Base-by-base conservation (phyloP, 2,797 vertebrate species). In the Chanos chanos region DNA sequence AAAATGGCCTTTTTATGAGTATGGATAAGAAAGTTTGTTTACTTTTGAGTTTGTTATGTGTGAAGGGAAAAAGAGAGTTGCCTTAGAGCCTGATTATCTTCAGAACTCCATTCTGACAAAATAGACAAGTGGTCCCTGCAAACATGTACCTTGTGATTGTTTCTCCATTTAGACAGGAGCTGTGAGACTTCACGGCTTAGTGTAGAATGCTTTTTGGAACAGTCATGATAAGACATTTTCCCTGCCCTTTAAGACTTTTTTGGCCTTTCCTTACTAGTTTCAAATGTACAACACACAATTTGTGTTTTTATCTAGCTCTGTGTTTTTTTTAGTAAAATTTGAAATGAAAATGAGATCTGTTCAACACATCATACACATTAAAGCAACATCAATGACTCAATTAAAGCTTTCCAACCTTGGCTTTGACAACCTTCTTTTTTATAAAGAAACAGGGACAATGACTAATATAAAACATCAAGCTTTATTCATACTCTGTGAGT, bases 111-210 rank as follows among this genome's bases (percentile, higher is more conserved):
- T 27, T 66, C 59, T 68, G 72, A 80, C 56, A 78, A 63, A 60
- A 44, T 77, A 81, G 72, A 78, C 37, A 54, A 79, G 70, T 81
- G 65, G 66, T 70, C 74, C 66, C 18, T 76, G 74, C 80, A 82
- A 86, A 87, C 80, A 74, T 0, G 59, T 56, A 55, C 12, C 56
- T 75, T 75, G 70, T 71, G 71, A 58, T 70, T 56, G 61, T 44
- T 44, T 48, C 37, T 77, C 74, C 69, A n/a, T 79, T 84, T 83
- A 75, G 75, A 75, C 16, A 0, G 43, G 62, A 70, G 61, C 15
- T 56, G 71, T 31, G 47, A 70, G 28, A 73, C 13, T 61, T 62
- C 16, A 51, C 54, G 52, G 55, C 47, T 59, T 40, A 50, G 44
- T 61, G 72, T 22, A 8, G 45, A 62, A 72, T 75, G 57, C 25